Evolutionary conservation across 2,888 invertebrate genomes (phyloP), one percentile per base, ranked within the genome.

Genomic region (Melieria picta): DNA sequence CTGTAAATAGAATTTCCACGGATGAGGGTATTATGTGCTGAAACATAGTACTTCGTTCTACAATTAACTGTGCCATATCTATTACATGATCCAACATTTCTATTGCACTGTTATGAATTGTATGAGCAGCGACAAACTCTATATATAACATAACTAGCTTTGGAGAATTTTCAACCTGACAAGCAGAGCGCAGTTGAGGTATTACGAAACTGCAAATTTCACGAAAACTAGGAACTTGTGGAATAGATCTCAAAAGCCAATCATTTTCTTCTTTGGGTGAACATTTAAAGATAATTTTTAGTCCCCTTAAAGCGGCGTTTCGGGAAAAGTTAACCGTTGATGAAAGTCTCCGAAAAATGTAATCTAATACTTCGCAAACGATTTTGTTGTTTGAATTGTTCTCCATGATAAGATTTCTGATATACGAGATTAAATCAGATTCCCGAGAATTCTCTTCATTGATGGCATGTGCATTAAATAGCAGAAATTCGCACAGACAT

Each of bases 401-500:
- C 75, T 88, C 88, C 79, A 85, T 86, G 74, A 90, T 86, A 9
- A 90, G 87, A 75, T 89, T 88, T 0, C 90, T 86, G 75, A 91
- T 84, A 81, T 90, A 91, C 30, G 88, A 88, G 65, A 90, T 87
- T 76, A 96, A 88, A 85, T 96, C 95, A 7, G 88, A 88, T 80
- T 93, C 92, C 76, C 93, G 93, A 47, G 80, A 83, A 68, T 87
- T 87, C 69, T 93, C 92, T n/a, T 91, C 89, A 80, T 91, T 91
- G 77, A 92, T 92, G 74, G 90, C 90, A 4, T 89, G 89, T 0
- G 90, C 88, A 69, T 90, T 90, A 74, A 92, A 91, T 3, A 97
- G 90, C 64, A 98, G 89, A 88, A 98, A 98, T 88, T 98, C 98
- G 88, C 98, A 98, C 64, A 99, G 90, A 84, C 98, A 98, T 83